Evolutionary conservation across 2,888 invertebrate species (phyloP).

Genomic region (Patella ulyssiponensis): DNA sequence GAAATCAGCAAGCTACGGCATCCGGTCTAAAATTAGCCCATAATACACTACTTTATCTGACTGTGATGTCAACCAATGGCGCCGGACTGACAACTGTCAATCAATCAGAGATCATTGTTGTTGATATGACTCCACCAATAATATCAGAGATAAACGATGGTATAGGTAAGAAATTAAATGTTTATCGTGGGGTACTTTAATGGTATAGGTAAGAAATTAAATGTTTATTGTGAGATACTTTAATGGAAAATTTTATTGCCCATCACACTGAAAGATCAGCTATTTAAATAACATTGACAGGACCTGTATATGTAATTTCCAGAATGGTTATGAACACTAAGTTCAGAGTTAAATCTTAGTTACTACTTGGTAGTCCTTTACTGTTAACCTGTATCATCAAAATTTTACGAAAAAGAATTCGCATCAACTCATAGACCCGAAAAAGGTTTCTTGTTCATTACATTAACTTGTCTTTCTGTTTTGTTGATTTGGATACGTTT

Average conservation of each 20-base stretch:
- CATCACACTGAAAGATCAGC: too few relatives aligned
- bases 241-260: too few relatives aligned
- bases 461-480: too few relatives aligned
- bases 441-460: too few relatives aligned
- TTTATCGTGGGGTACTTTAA: background rate
- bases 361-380: too few relatives aligned
- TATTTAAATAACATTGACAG: too few relatives aligned
- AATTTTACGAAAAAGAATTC: too few relatives aligned
- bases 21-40: constrained; percentile 44
- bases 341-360: background rate
- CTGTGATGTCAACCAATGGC: constrained; percentile 52
- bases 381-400: background rate
- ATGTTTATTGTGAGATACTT: background rate
- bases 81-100: constrained; percentile 46
- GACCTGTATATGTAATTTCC: too few relatives aligned
- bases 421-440: background rate
- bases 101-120: constrained; percentile 40
- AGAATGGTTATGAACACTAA: too few relatives aligned
- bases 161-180: constrained; percentile 23
- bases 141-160: constrained; percentile 47
- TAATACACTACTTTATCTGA: constrained; percentile 45
- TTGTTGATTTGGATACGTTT: too few relatives aligned
- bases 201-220: constrained; percentile 27
- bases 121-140: constrained; percentile 51
- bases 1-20: constrained; percentile 42